Base-by-base conservation (phyloP, 2,113 vertebrate genomes). In the zebrafish (Danio rerio) region DNA sequence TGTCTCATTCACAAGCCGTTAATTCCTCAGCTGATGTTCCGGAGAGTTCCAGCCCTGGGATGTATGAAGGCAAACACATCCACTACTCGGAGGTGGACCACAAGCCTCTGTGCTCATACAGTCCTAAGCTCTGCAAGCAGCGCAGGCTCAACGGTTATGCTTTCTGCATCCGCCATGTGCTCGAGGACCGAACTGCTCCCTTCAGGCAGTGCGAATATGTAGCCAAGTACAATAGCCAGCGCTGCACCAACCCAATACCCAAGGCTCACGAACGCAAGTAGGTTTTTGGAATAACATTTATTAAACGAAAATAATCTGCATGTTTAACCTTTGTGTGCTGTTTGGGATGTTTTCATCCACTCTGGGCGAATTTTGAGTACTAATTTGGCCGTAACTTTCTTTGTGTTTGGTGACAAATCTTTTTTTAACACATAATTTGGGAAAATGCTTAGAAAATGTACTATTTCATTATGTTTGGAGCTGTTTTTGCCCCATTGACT, bases 131-230 rank as follows among this genome's bases (percentile, higher is more conserved):
- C 91, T 96, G 96, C 92, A 96, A 96, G 92, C 95, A 96, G 92
- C 94, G 96, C 87, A 91, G 96, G 89, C 95, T 97, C 86, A 97
- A 96, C 89, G 96, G 96, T 91, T 97, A 97, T 90, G 96, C 96
- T 82, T 97, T 97, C 94, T 96, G 96, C 88, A 96, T 97, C 92
- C 94, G 96, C 90, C 96, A 96, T 91, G 96, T 96, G 93, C 92
- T 96, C 90, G 96, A 96, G 92, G 96, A 96, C 90, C 95, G 94
- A 91, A 96, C 94, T 40, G 96, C 96, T 85, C 96, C 96, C 89
- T 97, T 97, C 93, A 96, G 95, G 94, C 96, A 97, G 94, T 97
- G 96, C 92, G 95, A 97, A 95, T 97, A 96, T 95, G 96, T 97
- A 94, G 95, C 96, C 90, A 97, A 96, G 93, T 97, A 97, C 89